Percentiles rank a stretch among this genome's conserved stretches.
Conservation (phyloP, 2,113 vertebrate genomes). For the Gopherus flavomarginatus region DNA sequence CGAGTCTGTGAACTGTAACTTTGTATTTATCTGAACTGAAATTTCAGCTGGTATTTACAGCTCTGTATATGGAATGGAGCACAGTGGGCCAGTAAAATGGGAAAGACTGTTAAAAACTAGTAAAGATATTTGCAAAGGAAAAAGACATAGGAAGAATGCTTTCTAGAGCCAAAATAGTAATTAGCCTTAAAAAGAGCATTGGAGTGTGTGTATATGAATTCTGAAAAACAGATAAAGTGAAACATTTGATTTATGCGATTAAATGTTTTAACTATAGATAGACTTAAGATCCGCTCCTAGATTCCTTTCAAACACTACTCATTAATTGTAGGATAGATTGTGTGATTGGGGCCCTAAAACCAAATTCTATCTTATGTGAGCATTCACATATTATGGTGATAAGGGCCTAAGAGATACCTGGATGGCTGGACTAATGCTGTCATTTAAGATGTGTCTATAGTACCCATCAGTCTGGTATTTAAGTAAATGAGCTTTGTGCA, state of each 20-base stretch:
- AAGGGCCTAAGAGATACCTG: neutral
- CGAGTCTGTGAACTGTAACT: neutral
- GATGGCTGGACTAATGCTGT: neutral
- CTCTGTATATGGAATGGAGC: neutral
- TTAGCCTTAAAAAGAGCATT: neutral
- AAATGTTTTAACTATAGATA: neutral
- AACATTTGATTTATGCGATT: neutral
- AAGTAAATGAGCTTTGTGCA: neutral
- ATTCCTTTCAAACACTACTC: neutral
- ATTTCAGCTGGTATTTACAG: neutral
- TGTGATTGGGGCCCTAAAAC: rapidly evolving
- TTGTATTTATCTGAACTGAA: rapidly evolving
- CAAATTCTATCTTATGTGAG: neutral
- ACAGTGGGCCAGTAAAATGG: neutral
- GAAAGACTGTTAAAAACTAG: neutral
- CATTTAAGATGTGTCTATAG: neutral
- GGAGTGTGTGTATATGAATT: neutral
- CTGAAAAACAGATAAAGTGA: neutral
- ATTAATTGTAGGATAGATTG: neutral
- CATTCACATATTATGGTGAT: neutral
- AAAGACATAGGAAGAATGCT: neutral
- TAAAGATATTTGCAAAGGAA: neutral
- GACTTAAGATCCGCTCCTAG: neutral
- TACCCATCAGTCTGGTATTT: neutral
- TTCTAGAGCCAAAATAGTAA: neutral